Conservation (phyloP, 1,140 invertebrate species). For the Sycophila sp. region DNA sequence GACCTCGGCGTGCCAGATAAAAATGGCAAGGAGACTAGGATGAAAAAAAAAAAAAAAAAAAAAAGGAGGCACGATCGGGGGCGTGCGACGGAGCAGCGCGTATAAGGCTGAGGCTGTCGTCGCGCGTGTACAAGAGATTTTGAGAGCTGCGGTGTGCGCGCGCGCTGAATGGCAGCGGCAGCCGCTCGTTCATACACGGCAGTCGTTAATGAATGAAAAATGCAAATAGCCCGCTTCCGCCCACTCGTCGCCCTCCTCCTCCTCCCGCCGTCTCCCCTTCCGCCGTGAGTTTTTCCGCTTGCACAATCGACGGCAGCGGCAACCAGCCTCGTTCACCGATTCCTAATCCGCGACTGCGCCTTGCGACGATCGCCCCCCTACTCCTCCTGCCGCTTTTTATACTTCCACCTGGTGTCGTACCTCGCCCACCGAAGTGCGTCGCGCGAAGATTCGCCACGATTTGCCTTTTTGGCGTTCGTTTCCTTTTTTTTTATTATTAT, state of each 20-base stretch:
- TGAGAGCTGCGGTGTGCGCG: not conserved
- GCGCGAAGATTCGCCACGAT: not conserved
- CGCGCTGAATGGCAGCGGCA: not conserved
- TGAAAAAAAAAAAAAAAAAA: too few relatives aligned
- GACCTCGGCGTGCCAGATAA: too few relatives aligned
- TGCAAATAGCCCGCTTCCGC: constrained; percentile 38
- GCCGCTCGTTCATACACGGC: constrained; percentile 9
- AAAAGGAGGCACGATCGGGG: too few relatives aligned
- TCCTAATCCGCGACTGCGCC: constrained; percentile 19
- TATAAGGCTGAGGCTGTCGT: not conserved
- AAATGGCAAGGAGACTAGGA: too few relatives aligned
- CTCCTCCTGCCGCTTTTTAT: not conserved
- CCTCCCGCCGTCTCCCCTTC: not conserved
- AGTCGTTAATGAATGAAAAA: constrained; percentile 39
- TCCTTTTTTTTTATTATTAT: too few relatives aligned
- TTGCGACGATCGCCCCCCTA: too few relatives aligned
- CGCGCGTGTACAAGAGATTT: constrained; percentile 15
- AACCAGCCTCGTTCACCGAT: constrained; percentile 16
- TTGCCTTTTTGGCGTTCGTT: not conserved
- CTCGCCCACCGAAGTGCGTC: not conserved
- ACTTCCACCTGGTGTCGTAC: not conserved
- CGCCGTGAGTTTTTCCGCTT: constrained; percentile 33
- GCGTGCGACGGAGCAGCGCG: too few relatives aligned
- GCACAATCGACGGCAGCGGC: constrained; percentile 7
- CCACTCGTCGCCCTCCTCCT: not conserved